These are phyloP conservation scores for Tenodera sinensis DNA, from an alignment of 2,888 invertebrate species.

Conservation along the genomic window DNA sequence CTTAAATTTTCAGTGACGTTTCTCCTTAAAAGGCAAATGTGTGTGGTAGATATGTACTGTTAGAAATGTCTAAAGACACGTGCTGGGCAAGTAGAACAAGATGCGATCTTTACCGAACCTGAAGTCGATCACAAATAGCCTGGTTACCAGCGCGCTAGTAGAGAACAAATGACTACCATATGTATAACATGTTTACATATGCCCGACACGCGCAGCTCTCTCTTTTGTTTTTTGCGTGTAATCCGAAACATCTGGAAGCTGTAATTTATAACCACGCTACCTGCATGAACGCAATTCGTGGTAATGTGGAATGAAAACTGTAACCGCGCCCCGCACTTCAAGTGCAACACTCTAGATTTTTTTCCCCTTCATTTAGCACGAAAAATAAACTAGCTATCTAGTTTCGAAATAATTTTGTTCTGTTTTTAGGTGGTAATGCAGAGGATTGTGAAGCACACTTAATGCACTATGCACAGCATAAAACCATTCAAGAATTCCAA, in stretches of 20 bases:
- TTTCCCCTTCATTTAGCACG: too few species aligned
- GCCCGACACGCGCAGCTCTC: neutral
- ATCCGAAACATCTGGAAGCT: neutral
- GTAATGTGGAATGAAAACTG: neutral
- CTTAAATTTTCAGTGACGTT: too few species aligned
- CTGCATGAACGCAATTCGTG: neutral
- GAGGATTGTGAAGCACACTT: neutral
- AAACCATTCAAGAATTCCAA: neutral
- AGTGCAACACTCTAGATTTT: neutral
- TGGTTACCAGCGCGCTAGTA: neutral
- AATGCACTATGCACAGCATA: neutral
- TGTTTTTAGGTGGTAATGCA: neutral
- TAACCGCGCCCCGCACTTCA: neutral
- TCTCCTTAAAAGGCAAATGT: too few species aligned
- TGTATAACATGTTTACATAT: neutral
- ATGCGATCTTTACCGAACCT: neutral
- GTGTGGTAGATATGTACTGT: too few species aligned
- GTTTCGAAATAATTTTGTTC: neutral
- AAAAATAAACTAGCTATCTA: neutral
- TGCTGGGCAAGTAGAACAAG: neutral
- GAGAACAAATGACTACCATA: neutral
- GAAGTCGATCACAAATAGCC: neutral
- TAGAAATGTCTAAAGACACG: too few species aligned
- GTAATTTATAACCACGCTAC: neutral
- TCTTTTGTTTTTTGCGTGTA: neutral